A percentile compares a stretch with the other conserved stretches of the same genome.
These are phyloP conservation scores for Oncorhynchus nerka DNA, from an alignment of 2,113 vertebrate genomes.

Conservation along the genomic window DNA sequence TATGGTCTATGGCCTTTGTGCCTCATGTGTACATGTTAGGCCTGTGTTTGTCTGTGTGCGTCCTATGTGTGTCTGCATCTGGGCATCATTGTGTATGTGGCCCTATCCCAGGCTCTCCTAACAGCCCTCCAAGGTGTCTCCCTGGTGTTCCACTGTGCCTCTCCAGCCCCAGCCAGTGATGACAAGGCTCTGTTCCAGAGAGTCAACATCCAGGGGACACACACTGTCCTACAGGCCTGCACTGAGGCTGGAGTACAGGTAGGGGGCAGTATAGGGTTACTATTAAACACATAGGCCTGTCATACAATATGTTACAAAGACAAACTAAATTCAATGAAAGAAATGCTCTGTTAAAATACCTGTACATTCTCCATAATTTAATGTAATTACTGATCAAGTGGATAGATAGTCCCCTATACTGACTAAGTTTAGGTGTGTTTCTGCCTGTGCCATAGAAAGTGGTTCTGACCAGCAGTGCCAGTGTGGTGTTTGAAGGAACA, in stretches of 20 bases:
- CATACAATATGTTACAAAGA: background rate
- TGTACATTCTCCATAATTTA: background rate
- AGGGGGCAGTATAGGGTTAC: slow-evolving; percentile 35
- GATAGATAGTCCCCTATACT: too few relatives aligned
- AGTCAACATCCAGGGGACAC: slow-evolving; percentile 89
- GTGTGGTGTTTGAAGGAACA: slow-evolving; percentile 90
- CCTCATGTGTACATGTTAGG: background rate
- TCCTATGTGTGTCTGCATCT: background rate
- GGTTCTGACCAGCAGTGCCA: slow-evolving; percentile 95
- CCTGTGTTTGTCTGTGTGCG: background rate
- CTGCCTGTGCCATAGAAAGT: slow-evolving; percentile 77
- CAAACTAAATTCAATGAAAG: too few relatives aligned
- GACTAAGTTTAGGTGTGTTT: background rate
- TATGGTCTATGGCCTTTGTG: background rate
- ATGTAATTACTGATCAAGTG: background rate
- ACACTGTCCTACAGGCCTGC: slow-evolving; percentile 85
- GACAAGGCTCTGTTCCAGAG: slow-evolving; percentile 85
- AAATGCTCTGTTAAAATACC: background rate
- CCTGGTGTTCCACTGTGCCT: slow-evolving; percentile 92
- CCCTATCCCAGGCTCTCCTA: slow-evolving; percentile 79
- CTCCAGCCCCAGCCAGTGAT: slow-evolving; percentile 85
- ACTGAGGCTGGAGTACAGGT: slow-evolving; percentile 89
- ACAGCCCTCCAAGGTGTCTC: slow-evolving; percentile 80
- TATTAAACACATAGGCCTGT: background rate
- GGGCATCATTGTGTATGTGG: background rate